phyloP scores from a whole-genome alignment of 2,113 vertebrate species.

The Bucco capensis region DNA sequence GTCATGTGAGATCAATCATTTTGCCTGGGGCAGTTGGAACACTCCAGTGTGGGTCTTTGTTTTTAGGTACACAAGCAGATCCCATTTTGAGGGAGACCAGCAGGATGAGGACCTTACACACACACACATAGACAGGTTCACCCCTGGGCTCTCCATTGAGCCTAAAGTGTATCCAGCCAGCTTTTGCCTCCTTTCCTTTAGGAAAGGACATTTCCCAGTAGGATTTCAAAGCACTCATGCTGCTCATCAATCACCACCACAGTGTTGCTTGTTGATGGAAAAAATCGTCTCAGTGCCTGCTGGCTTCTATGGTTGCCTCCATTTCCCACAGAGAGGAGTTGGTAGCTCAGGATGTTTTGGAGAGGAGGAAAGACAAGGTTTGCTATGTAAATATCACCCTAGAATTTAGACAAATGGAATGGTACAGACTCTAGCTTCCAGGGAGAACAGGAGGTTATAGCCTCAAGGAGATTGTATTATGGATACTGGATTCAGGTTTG shows the following conservation, averaged over 20 bases:
- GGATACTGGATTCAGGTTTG: not conserved
- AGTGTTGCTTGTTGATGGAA: not conserved
- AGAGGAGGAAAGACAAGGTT: not conserved
- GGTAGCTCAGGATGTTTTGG: not conserved
- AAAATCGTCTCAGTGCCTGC: not conserved
- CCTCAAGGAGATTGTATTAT: not conserved
- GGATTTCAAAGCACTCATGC: fast-evolving
- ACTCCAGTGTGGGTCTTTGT: not conserved
- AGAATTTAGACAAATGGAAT: not conserved
- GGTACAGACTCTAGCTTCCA: not conserved
- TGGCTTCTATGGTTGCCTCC: too few species aligned
- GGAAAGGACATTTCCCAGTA: not conserved
- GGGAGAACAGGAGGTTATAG: not conserved
- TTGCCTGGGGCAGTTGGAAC: not conserved
- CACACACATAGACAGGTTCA: too few species aligned
- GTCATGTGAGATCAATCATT: not conserved
- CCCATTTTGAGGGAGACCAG: not conserved
- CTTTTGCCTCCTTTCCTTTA: not conserved
- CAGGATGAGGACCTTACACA: not conserved
- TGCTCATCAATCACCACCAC: not conserved
- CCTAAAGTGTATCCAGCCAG: not conserved
- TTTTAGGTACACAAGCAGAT: not conserved
- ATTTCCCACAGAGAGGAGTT: not conserved
- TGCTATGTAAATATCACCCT: not conserved
- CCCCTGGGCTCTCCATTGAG: not conserved